These are phyloP conservation scores for Lottia scabra DNA, from an alignment of 2,888 invertebrate genomes.

Conservation along the genomic window DNA sequence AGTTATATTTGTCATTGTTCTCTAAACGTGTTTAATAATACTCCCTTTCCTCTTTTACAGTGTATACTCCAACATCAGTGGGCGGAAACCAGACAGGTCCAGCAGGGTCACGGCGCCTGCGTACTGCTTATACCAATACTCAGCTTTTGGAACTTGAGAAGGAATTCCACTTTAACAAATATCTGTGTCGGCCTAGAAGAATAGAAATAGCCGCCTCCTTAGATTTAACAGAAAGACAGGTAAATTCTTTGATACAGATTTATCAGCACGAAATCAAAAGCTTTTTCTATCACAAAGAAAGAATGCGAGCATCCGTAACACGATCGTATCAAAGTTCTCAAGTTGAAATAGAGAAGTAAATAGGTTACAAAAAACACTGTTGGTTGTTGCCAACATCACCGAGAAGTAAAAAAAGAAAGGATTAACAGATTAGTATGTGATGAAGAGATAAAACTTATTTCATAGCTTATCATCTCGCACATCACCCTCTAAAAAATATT, in stretches of 20 bases:
- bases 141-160: conserved; percentile 87
- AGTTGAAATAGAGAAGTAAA: too few species aligned
- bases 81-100: conserved; percentile 25
- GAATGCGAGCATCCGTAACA: too few species aligned
- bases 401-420: too few species aligned
- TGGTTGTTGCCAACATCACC: too few species aligned
- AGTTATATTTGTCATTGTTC: neutral
- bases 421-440: too few species aligned
- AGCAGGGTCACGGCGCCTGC: conserved; percentile 72
- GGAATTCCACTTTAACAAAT: conserved; percentile 82
- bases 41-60: conserved; percentile 23
- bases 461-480: too few species aligned
- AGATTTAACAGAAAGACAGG: conserved; percentile 81
- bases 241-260: conserved; percentile 3
- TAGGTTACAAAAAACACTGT: too few species aligned
- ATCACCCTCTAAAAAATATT: too few species aligned
- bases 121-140: conserved; percentile 85
- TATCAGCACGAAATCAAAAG: neutral
- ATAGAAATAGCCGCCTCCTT: conserved; percentile 82
- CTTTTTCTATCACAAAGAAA: too few species aligned
- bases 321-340: too few species aligned
- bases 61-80: conserved; percentile 32
- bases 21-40: conserved; percentile 3
- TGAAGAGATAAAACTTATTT: too few species aligned
- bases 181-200: conserved; percentile 82